Evolutionary conservation across 37 sponge, comb jelly and placozoan genomes (phyloP), one percentile per base, ranked within the genome.

Genomic region (Ephydatia muelleri): DNA sequence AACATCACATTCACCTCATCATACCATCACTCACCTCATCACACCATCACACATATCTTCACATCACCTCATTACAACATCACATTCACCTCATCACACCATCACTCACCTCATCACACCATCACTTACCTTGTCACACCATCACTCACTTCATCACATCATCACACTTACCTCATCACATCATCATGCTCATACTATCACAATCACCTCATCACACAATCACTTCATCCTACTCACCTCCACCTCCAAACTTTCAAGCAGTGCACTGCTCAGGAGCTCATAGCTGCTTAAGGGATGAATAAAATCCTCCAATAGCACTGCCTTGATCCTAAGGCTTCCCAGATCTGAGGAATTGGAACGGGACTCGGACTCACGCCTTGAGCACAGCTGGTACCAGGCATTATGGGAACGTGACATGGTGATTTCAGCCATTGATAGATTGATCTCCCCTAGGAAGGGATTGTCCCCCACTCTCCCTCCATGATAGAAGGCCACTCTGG

Each of bases 401-500:
- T n/a, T 11, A 49, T 90, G 69, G 27, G 67, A 29, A 13, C 77
- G 65, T 13, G 77, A 27, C 43, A n/a, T 75, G 75, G 33, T 38
- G 16, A 75, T 75, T 2, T 31, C 75, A 75, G 35, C 36, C 32
- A 38, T 75, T n/a, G 75, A 75, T 0, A 75, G 38, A 6, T 28
- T 82, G 66, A 92, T 83, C 70, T 92, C 86, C 0, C 93, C 93
- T 14, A 92, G 73, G 79, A 88, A 88, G 21, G 79, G 25, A 29
- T 85, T 75, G 37, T 87, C 93, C 21, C 70, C 64, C 3, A 88
- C 64, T 47, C 79, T 67, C 3, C 66, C 47, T 33, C 80, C 77
- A 38, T 91, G 92, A 84, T 84, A 91, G 22, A 88, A 19, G 26
- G 49, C 40, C 30, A 79, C 70, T 67, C 79, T 74, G 80, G 2